These are phyloP conservation scores for Sapajus apella DNA, from an alignment of 2,113 vertebrate genomes.

Conservation along the genomic window DNA sequence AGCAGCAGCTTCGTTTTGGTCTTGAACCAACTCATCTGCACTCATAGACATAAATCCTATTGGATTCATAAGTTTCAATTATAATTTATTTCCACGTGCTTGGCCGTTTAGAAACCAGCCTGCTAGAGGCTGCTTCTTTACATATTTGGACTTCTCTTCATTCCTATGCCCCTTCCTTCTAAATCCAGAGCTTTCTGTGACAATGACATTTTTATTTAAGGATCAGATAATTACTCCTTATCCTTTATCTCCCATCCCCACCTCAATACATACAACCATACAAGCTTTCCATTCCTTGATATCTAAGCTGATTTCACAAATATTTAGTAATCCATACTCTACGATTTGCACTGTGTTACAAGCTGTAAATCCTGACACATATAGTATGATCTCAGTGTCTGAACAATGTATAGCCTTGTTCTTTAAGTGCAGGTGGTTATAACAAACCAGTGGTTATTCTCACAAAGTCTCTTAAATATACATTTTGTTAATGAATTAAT, in stretches of 20 bases:
- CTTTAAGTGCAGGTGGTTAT: background rate
- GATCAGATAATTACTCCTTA: background rate
- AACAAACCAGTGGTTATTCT: background rate
- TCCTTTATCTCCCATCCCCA: background rate
- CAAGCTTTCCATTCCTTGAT: background rate
- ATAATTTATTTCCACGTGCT: background rate
- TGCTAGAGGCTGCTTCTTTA: background rate
- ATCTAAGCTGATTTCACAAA: background rate
- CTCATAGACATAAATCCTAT: background rate
- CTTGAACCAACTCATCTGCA: background rate
- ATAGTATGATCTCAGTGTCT: background rate
- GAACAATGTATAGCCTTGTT: background rate
- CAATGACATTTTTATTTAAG: background rate
- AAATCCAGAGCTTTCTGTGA: background rate
- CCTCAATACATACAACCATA: rapidly evolving
- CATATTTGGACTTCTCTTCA: background rate
- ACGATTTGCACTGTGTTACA: background rate
- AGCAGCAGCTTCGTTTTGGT: background rate
- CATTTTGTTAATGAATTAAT: background rate
- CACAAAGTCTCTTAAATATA: background rate
- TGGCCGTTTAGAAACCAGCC: background rate
- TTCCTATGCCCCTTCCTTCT: background rate
- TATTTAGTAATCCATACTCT: background rate
- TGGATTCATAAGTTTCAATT: background rate
- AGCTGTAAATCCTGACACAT: background rate